Evolutionary conservation across 2,797 vertebrate genomes (phyloP).

Genomic region (Enteromius argenteus): DNA sequence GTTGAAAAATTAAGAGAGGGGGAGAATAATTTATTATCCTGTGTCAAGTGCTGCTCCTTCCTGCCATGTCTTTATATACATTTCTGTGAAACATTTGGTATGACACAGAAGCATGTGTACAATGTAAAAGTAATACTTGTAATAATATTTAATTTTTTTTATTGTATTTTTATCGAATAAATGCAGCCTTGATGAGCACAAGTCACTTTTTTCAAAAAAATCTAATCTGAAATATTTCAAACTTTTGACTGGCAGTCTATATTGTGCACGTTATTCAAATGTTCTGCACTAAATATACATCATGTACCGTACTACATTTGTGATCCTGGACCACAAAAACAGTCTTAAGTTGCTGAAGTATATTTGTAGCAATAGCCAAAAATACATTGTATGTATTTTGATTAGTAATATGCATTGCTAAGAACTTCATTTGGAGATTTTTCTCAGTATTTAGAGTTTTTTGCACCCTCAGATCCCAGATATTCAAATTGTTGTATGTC

Average conservation of each 20-base stretch:
- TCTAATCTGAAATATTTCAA: background rate
- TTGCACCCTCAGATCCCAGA: too few relatives aligned
- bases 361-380: too few relatives aligned
- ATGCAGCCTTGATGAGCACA: background rate
- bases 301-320: background rate
- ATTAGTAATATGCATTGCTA: too few relatives aligned
- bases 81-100: background rate
- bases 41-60: background rate
- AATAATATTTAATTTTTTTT: background rate
- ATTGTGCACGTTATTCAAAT: background rate
- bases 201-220: background rate
- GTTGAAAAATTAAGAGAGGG: constrained; percentile 9
- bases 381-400: too few relatives aligned
- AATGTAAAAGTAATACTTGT: background rate
- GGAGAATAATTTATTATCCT: constrained; percentile 8
- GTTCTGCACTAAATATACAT: background rate
- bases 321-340: too few relatives aligned
- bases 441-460: too few relatives aligned
- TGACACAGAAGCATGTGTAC: background rate
- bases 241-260: background rate
- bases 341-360: too few relatives aligned
- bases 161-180: background rate
- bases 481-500: too few relatives aligned
- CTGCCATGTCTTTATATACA: background rate
- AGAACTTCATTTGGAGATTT: too few relatives aligned